Conservation (phyloP, 2,113 vertebrate species). For the Machaerirhynchus nigripectus region DNA sequence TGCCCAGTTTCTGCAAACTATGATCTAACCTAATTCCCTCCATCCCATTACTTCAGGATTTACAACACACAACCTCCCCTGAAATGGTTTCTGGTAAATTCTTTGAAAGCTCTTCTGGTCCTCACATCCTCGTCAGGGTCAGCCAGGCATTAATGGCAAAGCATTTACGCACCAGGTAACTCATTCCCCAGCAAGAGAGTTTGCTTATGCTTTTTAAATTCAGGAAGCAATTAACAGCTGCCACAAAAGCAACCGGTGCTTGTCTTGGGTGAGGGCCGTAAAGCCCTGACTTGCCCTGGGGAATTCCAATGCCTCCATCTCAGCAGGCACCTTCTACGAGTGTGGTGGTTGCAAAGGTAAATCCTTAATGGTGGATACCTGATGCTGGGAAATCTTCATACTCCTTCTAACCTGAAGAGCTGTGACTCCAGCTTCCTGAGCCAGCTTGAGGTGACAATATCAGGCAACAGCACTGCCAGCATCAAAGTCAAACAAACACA, state of each 20-base stretch:
- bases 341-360: background rate
- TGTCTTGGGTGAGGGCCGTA: conserved; percentile 14
- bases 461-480: background rate
- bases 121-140: conserved; percentile 69
- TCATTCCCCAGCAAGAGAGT: conserved; percentile 54
- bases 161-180: conserved; percentile 50
- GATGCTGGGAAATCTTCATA: background rate
- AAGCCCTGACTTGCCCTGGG: background rate
- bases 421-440: background rate
- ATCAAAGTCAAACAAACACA: background rate
- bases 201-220: conserved; percentile 64
- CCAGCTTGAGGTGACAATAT: rapidly evolving
- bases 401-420: background rate
- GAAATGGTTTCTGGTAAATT: conserved; percentile 78
- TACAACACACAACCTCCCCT: conserved; percentile 66
- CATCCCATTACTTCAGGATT: conserved; percentile 67
- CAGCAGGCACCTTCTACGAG: background rate
- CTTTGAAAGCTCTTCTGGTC: conserved; percentile 66
- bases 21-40: conserved; percentile 74
- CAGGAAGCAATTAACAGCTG: conserved; percentile 77
- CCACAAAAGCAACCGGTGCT: conserved; percentile 54
- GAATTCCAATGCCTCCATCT: background rate
- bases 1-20: conserved; percentile 71
- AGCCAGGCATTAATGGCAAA: conserved; percentile 66
- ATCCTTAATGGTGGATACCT: background rate